phyloP scores from a whole-genome alignment of 2,113 vertebrate genomes.

The Nannobrachium achirus region DNA sequence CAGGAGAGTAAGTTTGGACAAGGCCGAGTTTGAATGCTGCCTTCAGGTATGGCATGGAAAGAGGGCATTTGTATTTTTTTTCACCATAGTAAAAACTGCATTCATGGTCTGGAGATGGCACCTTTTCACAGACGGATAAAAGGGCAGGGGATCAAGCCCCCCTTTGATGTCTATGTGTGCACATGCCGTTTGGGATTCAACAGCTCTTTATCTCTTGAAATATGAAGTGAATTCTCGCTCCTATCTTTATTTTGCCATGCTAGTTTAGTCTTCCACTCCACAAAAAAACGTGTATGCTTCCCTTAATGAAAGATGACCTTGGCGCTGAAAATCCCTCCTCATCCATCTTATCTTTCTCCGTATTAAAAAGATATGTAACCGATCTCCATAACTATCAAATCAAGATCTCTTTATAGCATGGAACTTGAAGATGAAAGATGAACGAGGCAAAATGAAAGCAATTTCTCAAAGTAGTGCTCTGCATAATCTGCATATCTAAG shows the following conservation, averaged over 20 bases:
- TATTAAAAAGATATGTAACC: constrained; percentile 4
- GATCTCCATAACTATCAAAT: not conserved
- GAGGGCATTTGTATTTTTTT: too few relatives aligned
- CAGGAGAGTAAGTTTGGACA: too few relatives aligned
- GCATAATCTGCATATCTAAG: constrained; percentile 20
- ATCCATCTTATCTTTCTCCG: constrained; percentile 11
- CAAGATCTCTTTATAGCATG: not conserved
- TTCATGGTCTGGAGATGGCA: too few relatives aligned
- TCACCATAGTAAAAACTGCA: too few relatives aligned
- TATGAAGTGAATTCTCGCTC: not conserved
- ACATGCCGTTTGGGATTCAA: too few relatives aligned
- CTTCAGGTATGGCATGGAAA: too few relatives aligned
- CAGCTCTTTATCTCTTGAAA: too few relatives aligned
- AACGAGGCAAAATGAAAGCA: constrained; percentile 11
- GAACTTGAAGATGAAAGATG: constrained; percentile 22
- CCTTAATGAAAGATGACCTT: not conserved
- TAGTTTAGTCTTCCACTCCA: not conserved
- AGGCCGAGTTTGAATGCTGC: too few relatives aligned
- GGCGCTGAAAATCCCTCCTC: not conserved
- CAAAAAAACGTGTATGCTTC: not conserved
- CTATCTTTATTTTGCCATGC: not conserved
- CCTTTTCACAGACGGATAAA: too few relatives aligned
- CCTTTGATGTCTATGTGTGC: too few relatives aligned
- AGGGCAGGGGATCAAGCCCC: too few relatives aligned
- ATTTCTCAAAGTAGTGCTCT: constrained; percentile 5